phyloP scores from a whole-genome alignment of 2,113 vertebrate genomes.

The Cyanistes caeruleus region DNA sequence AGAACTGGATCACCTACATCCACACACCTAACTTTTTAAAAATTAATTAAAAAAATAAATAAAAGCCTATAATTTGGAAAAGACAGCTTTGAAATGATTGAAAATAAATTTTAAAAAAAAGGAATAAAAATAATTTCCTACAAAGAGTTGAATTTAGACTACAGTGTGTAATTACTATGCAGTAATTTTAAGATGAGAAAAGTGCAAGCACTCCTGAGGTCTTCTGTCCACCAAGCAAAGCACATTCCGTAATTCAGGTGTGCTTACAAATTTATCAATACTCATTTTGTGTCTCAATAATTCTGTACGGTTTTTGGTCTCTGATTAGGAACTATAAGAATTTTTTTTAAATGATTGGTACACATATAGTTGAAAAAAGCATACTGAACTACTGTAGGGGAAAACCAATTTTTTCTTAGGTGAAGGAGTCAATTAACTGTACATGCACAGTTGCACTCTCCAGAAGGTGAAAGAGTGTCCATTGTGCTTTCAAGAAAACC shows the following conservation, averaged over 20 bases:
- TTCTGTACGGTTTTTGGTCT: neutral
- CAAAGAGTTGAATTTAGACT: neutral
- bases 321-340: neutral
- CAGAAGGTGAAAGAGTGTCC: neutral
- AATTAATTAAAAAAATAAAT: neutral
- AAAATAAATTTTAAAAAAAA: neutral
- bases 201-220: neutral
- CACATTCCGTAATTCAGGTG: neutral
- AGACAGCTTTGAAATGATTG: neutral
- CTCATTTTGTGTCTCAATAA: neutral
- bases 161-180: fast-evolving
- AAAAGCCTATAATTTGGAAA: neutral
- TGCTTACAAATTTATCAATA: neutral
- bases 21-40: neutral
- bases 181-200: neutral
- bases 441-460: neutral
- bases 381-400: neutral
- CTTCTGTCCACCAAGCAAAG: neutral
- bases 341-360: neutral
- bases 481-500: neutral
- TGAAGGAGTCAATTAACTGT: neutral
- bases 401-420: neutral
- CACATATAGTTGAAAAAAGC: neutral
- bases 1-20: neutral
- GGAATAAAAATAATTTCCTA: neutral